Conservation (phyloP, 1,140 invertebrate genomes). For the Eupristina koningsbergeri region DNA sequence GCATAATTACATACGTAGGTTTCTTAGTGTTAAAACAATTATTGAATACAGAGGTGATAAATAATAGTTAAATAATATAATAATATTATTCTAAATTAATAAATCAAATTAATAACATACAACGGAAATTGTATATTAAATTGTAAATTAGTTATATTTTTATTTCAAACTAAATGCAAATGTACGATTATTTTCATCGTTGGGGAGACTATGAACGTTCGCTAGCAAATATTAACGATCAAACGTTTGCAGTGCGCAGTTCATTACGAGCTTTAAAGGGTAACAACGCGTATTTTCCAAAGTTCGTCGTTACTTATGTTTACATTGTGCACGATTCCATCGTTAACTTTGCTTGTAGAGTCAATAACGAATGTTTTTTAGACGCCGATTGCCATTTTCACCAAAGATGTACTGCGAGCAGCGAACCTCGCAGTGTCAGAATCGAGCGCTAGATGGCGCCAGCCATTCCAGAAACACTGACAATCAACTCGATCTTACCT, state of each 20-base stretch:
- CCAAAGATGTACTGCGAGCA: not conserved
- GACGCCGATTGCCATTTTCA: not conserved
- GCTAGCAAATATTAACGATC: not conserved
- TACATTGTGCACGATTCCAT: not conserved
- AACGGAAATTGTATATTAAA: not conserved
- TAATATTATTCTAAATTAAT: too few species aligned
- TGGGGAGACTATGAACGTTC: not conserved
- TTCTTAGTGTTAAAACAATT: too few species aligned
- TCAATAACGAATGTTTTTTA: not conserved
- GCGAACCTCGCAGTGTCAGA: not conserved
- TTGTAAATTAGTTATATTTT: not conserved
- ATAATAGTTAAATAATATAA: too few species aligned
- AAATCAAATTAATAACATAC: not conserved
- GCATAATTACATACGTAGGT: too few species aligned
- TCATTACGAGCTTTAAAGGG: too few species aligned
- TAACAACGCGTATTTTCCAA: not conserved
- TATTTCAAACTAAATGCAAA: not conserved
- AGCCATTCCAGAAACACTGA: not conserved
- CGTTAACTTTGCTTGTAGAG: not conserved
- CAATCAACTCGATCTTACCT: not conserved
- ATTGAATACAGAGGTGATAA: too few species aligned
- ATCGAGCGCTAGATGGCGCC: conserved; percentile 29
- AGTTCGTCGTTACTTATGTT: not conserved
- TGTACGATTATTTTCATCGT: not conserved
- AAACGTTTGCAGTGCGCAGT: not conserved